Percentiles rank a stretch among this genome's conserved stretches.
Evolutionary conservation across 2,113 vertebrate species (phyloP).

Genomic region (Pachypanchax playfairii): DNA sequence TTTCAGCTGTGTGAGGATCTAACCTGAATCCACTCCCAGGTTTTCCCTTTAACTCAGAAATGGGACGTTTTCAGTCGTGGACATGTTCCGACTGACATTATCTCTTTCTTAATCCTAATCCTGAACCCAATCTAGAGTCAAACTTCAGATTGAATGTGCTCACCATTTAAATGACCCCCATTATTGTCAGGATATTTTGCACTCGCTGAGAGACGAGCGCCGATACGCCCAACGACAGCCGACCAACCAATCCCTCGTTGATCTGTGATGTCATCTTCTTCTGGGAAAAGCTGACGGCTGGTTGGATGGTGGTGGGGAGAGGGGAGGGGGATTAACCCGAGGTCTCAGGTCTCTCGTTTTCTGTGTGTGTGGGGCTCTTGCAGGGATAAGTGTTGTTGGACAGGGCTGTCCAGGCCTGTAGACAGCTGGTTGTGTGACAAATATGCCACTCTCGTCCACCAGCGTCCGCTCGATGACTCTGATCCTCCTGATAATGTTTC

Average conservation of each 20-base stretch:
- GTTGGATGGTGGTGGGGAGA: constrained; percentile 40
- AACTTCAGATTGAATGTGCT: too few species aligned
- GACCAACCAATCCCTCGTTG: constrained; percentile 55
- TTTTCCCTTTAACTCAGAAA: not conserved
- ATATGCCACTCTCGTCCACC: constrained; percentile 68
- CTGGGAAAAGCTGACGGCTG: constrained; percentile 74
- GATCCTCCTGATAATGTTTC: constrained; percentile 57
- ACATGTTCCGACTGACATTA: too few species aligned
- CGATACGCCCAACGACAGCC: constrained; percentile 29
- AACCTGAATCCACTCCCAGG: not conserved
- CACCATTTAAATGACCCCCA: not conserved
- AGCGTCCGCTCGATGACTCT: constrained; percentile 55
- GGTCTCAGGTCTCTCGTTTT: constrained; percentile 61
- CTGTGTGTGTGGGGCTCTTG: constrained; percentile 50
- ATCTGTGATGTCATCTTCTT: constrained; percentile 79
- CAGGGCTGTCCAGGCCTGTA: constrained; percentile 57
- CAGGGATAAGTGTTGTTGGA: constrained; percentile 75
- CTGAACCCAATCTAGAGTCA: too few species aligned
- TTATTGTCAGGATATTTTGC: too few species aligned
- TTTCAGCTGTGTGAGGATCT: constrained; percentile 9
- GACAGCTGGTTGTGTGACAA: constrained; percentile 78
- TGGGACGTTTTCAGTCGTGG: not conserved
- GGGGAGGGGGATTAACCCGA: constrained; percentile 74
- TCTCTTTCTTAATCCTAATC: too few species aligned
- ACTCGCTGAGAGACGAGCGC: too few species aligned